Conservation (phyloP, 1,140 invertebrate genomes). For the Euglossa dilemma region DNA sequence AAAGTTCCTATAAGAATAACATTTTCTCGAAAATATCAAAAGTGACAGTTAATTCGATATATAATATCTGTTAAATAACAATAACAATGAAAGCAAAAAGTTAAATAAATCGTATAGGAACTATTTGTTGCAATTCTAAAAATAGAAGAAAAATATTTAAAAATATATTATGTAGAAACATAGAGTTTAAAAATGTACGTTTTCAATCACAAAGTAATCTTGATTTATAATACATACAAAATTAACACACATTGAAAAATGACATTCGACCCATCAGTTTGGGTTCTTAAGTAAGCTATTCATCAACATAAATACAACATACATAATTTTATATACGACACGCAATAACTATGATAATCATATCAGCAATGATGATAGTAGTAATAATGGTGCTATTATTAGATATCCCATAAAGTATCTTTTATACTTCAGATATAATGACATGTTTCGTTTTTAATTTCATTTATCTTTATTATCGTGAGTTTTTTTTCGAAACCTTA, state of each 20-base stretch:
- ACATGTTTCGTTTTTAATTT: no score
- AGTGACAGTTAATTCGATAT: no score
- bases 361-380: not conserved
- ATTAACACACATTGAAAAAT: slow-evolving; percentile 16
- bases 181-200: not conserved
- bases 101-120: no score
- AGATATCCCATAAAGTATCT: not conserved
- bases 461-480: no score
- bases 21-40: no score
- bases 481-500: no score
- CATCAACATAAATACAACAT: slow-evolving; percentile 23
- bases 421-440: not conserved
- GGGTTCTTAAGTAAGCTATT: not conserved
- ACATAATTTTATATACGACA: slow-evolving; percentile 10
- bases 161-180: not conserved
- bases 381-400: not conserved
- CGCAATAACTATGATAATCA: not conserved
- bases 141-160: not conserved
- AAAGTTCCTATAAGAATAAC: no score
- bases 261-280: not conserved
- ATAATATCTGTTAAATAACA: no score
- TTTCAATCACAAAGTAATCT: slow-evolving; percentile 6
- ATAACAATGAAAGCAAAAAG: no score
- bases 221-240: not conserved
- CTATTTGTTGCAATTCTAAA: not conserved